phyloP scores from a whole-genome alignment of 2,113 vertebrate genomes.

The Conger conger region DNA sequence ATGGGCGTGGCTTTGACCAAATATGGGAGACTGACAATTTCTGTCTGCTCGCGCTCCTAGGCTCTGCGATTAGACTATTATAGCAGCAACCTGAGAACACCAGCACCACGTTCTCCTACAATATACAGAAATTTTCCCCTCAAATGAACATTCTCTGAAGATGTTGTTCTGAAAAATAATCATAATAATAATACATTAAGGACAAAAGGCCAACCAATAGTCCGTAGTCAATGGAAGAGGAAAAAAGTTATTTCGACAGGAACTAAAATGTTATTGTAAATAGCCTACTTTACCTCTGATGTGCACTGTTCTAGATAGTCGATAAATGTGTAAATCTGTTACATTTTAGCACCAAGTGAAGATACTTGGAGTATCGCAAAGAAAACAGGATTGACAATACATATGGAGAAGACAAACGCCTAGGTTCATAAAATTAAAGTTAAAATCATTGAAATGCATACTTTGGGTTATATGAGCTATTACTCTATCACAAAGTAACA shows the following conservation, averaged over 20 bases:
- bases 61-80: slow-evolving; percentile 53
- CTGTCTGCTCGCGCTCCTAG: slow-evolving; percentile 53
- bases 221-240: neutral
- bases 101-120: slow-evolving; percentile 40
- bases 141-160: slow-evolving; percentile 55
- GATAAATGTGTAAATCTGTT: neutral
- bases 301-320: neutral
- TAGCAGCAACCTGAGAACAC: slow-evolving; percentile 48
- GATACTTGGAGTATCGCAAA: neutral
- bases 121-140: slow-evolving; percentile 36
- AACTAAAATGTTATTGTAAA: slow-evolving; percentile 10
- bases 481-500: neutral
- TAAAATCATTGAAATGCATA: neutral
- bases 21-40: slow-evolving; percentile 67
- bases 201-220: slow-evolving; percentile 24
- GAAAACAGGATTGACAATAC: neutral
- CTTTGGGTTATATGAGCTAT: neutral
- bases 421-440: neutral
- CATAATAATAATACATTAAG: slow-evolving; percentile 39
- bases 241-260: slow-evolving; percentile 3
- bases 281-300: neutral
- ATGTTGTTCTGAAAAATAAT: slow-evolving; percentile 43
- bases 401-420: neutral
- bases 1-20: slow-evolving; percentile 68
- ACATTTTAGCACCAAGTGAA: neutral